Base-by-base conservation (phyloP, 2,113 vertebrate species). In the Pterocles gutturalis region DNA sequence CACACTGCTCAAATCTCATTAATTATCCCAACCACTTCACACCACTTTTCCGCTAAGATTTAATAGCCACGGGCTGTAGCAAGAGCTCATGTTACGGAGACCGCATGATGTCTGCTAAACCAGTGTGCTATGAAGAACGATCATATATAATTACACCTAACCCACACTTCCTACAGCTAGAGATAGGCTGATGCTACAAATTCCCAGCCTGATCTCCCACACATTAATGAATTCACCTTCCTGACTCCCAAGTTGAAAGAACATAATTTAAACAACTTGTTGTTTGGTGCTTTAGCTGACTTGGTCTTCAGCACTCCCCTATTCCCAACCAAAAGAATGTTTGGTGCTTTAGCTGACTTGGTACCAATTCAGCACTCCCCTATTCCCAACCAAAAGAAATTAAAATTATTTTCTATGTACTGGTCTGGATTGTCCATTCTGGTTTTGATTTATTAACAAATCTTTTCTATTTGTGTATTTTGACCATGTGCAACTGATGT, bases 21-120 rank as follows among this genome's bases (percentile, higher is more conserved):
- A 55, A 87, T 77, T 89, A 81, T 31, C 34, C 43, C 64, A 75
- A 53, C 6, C n/a, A 77, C 82, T 86, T 78, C 1, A 18, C 0
- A 1, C 4, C 21, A 51, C 34, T 89, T 90, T 34, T 73, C 71
- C 0, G 0, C 46, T 58, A 78, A 73, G 31, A 36, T 2, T 3
- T 7, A 85, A 49, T 29, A 83, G 90, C 82, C 54, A 84, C 66
- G 31, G 70, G 66, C 73, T 79, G 43, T 8, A 61, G 36, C 19
- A 82, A 72, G 61, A 83, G 58, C 57, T 90, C 85, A 16, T 1
- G 0, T 7, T 73, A 55, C 16, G 2, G 14, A 66, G 20, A 81
- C 20, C 5, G 1, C 17, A 12, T 1, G 10, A 81, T 21, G 29
- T 51, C 60, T 62, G 66, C 67, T 55, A 78, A 86, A 71, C 33